Evolutionary conservation across 2,113 vertebrate species (phyloP).

Genomic region (Tenrec ecaudatus): DNA sequence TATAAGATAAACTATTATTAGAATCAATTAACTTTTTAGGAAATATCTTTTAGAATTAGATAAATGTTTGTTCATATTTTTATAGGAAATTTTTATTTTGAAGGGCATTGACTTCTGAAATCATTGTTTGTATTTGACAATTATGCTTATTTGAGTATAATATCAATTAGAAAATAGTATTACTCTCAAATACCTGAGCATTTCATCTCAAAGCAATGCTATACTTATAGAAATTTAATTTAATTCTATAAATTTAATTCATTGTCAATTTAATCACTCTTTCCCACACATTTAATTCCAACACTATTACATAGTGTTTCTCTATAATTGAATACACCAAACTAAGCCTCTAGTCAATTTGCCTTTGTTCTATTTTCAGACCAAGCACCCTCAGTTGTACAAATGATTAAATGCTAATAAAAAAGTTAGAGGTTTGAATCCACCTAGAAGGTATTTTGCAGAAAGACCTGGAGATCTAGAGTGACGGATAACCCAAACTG

Average conservation of each 20-base stretch:
- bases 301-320: not conserved
- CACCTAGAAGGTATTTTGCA: not conserved
- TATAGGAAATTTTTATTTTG: no score
- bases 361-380: not conserved
- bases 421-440: not conserved
- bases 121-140: no score
- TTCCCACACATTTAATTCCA: not conserved
- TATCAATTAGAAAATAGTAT: no score
- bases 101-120: no score
- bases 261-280: not conserved
- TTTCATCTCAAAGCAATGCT: not conserved
- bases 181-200: not conserved
- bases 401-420: not conserved
- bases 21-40: no score
- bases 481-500: no score
- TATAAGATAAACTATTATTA: not conserved
- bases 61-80: no score
- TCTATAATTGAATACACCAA: not conserved
- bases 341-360: not conserved
- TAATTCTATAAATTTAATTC: not conserved
- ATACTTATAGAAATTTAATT: conserved; percentile 9
- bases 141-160: no score
- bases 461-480: not conserved
- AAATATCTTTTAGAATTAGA: no score
- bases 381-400: not conserved